Evolutionary conservation across 2,888 invertebrate species (phyloP), one percentile per base, ranked within the genome.

Genomic region (Sympetrum striolatum): DNA sequence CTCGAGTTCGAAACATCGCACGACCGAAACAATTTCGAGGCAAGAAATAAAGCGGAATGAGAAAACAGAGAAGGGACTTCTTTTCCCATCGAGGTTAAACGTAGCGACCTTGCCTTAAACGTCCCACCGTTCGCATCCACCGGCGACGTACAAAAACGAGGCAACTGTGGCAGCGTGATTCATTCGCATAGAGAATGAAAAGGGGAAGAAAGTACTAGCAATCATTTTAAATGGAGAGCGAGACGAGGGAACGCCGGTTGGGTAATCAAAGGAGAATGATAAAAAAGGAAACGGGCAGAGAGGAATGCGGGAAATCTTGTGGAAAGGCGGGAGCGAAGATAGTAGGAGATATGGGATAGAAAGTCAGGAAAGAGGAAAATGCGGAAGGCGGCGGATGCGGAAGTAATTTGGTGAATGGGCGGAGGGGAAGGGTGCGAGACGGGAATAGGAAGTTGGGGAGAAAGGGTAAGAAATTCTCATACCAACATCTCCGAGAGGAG

Each of bases 341-440:
- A 35, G 39, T 22, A 44, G 2, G 81, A 81, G 2, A n/a, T 3
- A 5, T 0, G 80, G 39, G 44, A 10, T 12, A 48, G 39, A 8
- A n/a, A 22, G 39, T 14, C 3, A 48, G 44, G 25, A 22, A 10
- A 31, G 25, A 48, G 81, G 53, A 25, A 31, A 48, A n/a, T n/a
- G n/a, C n/a, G n/a, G n/a, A 10, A 5, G 14, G 58, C 18, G 35
- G 14, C 58, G 82, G 82, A 82, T 35, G 82, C 82, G 82, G 82
- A 82, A 82, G 82, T 82, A 58, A 82, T 82, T 82, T 82, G 58
- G 82, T 58, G 82, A 82, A 82, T 82, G 82, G 58, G 82, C 31
- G 58, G 82, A 14, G 3, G 81, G 15, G 53, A 6, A 6, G 14
- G 81, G 64, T 64, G 64, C 64, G 25, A 64, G 64, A 64, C 25